These are phyloP conservation scores for Lepidocyrtoides sp. DNA, from an alignment of 2,888 invertebrate genomes.

Conservation along the genomic window DNA sequence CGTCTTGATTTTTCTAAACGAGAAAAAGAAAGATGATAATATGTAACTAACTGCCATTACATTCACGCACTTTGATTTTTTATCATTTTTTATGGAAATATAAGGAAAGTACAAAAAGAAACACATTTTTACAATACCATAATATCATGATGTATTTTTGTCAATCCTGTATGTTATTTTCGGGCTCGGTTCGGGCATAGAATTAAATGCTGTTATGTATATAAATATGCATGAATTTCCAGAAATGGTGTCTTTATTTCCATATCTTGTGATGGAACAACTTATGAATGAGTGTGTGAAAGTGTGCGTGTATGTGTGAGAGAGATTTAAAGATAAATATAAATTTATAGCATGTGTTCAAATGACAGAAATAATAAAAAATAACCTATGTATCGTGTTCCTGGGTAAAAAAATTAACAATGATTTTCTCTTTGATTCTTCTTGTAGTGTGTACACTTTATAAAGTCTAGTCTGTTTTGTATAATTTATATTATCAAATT, in stretches of 20 bases:
- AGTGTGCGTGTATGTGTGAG: neutral
- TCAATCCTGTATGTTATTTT: slow-evolving; percentile 3
- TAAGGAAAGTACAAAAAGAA: slow-evolving; percentile 28
- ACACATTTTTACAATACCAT: neutral
- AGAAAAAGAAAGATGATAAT: too few relatives aligned
- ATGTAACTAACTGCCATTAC: too few relatives aligned
- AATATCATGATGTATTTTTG: neutral
- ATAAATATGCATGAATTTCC: neutral
- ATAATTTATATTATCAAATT: neutral
- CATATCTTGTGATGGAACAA: neutral
- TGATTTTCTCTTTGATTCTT: neutral
- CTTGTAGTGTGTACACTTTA: neutral
- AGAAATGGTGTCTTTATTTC: neutral
- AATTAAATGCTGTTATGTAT: neutral
- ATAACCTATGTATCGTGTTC: neutral
- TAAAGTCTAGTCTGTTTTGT: slow-evolving; percentile 29
- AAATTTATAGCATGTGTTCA: neutral
- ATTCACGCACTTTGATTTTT: neutral
- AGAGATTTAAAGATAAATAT: too few relatives aligned
- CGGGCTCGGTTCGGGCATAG: slow-evolving; percentile 27
- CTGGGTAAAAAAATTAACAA: slow-evolving; percentile 6
- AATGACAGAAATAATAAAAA: neutral
- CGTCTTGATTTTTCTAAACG: too few relatives aligned
- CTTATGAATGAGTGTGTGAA: neutral
- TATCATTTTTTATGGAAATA: neutral